phyloP scores from a whole-genome alignment of 2,113 vertebrate species.

The Ivindomyrus marchei region DNA sequence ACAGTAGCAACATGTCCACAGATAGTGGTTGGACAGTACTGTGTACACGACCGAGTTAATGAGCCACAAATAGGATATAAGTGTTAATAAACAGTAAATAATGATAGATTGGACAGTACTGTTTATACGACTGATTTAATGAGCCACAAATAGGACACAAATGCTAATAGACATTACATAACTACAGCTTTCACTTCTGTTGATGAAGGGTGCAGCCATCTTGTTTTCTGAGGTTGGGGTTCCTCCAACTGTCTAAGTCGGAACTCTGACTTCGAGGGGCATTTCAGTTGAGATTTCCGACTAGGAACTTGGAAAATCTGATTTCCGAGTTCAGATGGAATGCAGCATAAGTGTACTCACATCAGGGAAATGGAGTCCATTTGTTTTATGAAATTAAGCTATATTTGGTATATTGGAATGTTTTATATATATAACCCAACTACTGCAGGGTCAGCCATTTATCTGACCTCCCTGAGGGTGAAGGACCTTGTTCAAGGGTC shows the following conservation, averaged over 20 bases:
- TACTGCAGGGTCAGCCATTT: not conserved
- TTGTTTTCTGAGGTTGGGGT: not conserved
- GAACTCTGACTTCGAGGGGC: not conserved
- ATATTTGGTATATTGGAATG: not conserved
- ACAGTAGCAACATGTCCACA: not conserved
- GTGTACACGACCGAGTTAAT: not conserved
- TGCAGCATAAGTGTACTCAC: not conserved
- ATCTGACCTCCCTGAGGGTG: not conserved
- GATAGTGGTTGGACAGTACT: not conserved
- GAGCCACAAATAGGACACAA: not conserved
- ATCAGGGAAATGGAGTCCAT: not conserved
- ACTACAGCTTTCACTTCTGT: not conserved
- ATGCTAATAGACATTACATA: not conserved
- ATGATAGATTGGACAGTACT: not conserved
- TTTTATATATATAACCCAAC: not conserved
- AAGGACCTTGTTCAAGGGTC: not conserved
- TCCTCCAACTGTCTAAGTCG: not conserved
- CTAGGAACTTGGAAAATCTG: not conserved
- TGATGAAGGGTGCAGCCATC: not conserved
- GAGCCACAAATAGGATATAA: not conserved
- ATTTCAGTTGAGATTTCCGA: not conserved
- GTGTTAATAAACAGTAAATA: not conserved
- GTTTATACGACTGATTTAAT: not conserved
- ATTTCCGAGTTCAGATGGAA: not conserved
- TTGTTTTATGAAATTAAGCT: not conserved